Evolutionary conservation across 2,888 invertebrate species (phyloP).

Genomic region (Apotomis turbidana): DNA sequence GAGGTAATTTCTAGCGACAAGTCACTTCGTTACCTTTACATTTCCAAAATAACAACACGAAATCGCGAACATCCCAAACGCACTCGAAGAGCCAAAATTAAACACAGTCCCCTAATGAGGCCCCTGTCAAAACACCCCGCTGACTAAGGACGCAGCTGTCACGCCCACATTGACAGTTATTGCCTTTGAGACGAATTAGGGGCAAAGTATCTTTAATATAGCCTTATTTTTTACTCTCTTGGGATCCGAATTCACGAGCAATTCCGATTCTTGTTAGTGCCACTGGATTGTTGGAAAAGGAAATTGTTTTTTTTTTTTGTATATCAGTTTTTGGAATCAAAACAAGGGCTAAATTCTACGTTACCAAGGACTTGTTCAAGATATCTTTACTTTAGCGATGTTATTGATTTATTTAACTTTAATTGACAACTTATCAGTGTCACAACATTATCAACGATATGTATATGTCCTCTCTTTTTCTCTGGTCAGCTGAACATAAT

Average conservation of each 20-base stretch:
- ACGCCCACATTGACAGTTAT: constrained; percentile 28
- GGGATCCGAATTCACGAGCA: constrained; percentile 5
- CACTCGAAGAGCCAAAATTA: not conserved
- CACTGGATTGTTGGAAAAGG: not conserved
- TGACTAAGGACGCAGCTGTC: not conserved
- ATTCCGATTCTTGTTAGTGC: constrained; percentile 17
- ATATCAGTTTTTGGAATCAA: too few relatives aligned
- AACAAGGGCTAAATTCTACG: too few relatives aligned
- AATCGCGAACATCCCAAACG: too few relatives aligned
- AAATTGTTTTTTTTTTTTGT: not conserved
- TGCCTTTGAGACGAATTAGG: constrained; percentile 22
- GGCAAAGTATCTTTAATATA: constrained; percentile 8
- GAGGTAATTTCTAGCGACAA: too few relatives aligned
- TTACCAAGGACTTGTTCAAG: too few relatives aligned
- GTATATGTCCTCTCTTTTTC: too few relatives aligned
- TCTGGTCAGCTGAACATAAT: too few relatives aligned
- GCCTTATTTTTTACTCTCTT: constrained; percentile 9
- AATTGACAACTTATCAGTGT: too few relatives aligned
- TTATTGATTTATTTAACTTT: too few relatives aligned
- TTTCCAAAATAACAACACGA: too few relatives aligned
- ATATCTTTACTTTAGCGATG: not conserved
- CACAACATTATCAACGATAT: too few relatives aligned
- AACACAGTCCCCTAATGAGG: not conserved
- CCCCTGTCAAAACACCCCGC: not conserved
- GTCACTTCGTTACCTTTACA: too few relatives aligned